Base-by-base conservation (phyloP, 2,113 vertebrate species). In the Malaclemys terrapin region DNA sequence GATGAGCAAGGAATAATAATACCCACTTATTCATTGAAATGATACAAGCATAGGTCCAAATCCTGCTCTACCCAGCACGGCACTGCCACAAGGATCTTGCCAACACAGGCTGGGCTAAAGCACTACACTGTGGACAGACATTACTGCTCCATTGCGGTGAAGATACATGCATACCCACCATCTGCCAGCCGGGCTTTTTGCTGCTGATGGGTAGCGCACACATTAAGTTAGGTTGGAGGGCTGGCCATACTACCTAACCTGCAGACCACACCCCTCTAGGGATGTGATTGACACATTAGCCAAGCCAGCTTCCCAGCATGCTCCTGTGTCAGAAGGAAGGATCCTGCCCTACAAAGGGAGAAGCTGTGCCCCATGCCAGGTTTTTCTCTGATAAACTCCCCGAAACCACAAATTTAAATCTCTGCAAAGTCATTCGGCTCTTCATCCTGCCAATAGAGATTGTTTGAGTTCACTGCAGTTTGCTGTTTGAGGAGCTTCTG, bases 1-100 rank as follows among this genome's bases (percentile, higher is more conserved):
- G 8, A 6, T n/a, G 56, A 54, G 19, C 13, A 6, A 80, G 53
- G 52, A 80, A 82, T 87, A 50, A 45, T 59, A 76, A 4, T 17
- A n/a, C 75, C 38, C 19, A 17, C 27, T 56, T 4, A 38, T 72
- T 72, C n/a, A 31, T 31, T 62, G 57, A 81, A 81, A 29, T 35
- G 5, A 62, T 4, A 3, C 3, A 50, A 45, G 14, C 1, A 0
- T 1, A 4, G 83, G 47, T 72, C 84, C 90, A 85, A 72, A 35
- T 45, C 57, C 76, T 89, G 53, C 80, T 69, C 80, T 76, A 24
- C 24, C 72, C 24, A 53, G 31, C 42, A 35, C 1, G 3, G 49
- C 53, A 85, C 54, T 76, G n/a, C 20, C 38, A 75, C 59, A 62
- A 3, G 45, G 47, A 38, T n/a, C 78, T 47, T 80, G 16, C 78